These are phyloP conservation scores for Strongylocentrotus purpuratus DNA, from an alignment of 35 echinoderm and acorn worm genomes.

Conservation along the genomic window DNA sequence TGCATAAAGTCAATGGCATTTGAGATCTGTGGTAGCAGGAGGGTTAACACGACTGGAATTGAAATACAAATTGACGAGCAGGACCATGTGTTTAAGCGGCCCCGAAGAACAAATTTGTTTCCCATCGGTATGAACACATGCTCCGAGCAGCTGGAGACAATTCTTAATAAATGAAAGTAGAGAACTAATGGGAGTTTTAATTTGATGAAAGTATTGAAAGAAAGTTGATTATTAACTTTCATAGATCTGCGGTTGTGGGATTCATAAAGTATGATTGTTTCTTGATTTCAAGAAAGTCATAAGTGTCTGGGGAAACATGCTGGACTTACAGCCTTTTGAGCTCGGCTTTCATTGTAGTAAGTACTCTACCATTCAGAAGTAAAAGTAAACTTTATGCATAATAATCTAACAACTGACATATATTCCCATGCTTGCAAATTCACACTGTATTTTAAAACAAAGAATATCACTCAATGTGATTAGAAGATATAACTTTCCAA, in stretches of 20 bases:
- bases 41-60: not conserved
- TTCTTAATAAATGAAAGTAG: not conserved
- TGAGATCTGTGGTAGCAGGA: not conserved
- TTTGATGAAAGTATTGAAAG: not conserved
- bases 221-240: conserved; percentile 18
- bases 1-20: not conserved
- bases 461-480: too few species aligned
- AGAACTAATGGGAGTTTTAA: not conserved
- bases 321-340: too few species aligned
- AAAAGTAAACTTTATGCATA: too few species aligned
- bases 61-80: not conserved
- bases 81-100: not conserved
- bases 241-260: not conserved
- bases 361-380: too few species aligned
- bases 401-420: too few species aligned
- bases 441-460: too few species aligned
- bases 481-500: too few species aligned
- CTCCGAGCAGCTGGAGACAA: not conserved
- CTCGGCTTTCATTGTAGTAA: too few species aligned
- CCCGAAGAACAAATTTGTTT: not conserved
- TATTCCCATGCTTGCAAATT: too few species aligned
- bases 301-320: too few species aligned
- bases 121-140: not conserved
- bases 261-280: not conserved
- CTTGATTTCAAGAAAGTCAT: not conserved